phyloP scores from a whole-genome alignment of 1,140 invertebrate genomes.

The Trichoplusia ni region DNA sequence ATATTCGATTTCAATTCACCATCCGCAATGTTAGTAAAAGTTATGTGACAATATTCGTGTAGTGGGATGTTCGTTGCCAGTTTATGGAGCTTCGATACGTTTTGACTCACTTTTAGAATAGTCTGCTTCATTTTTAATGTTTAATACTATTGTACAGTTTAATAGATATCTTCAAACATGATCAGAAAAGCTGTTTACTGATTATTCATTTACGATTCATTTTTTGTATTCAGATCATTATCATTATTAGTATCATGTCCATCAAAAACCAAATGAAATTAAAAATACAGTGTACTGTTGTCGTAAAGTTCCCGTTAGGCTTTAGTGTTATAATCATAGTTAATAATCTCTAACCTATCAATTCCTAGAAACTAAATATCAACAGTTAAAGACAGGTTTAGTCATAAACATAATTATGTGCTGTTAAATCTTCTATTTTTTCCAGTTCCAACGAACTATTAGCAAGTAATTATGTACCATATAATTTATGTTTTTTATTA shows the following conservation, averaged over 20 bases:
- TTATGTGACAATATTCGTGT: background rate
- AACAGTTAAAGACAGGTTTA: background rate
- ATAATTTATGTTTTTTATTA: slow-evolving; percentile 22
- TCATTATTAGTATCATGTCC: no score
- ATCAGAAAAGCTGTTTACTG: no score
- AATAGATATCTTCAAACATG: background rate
- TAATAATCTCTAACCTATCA: background rate
- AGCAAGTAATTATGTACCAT: slow-evolving; percentile 17
- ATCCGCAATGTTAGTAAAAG: background rate
- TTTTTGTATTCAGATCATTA: no score
- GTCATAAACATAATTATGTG: slow-evolving; percentile 14
- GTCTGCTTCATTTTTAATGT: background rate
- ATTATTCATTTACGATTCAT: no score
- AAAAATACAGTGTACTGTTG: no score
- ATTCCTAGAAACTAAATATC: background rate
- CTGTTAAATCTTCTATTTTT: slow-evolving; percentile 14
- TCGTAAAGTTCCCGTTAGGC: no score
- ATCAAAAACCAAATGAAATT: no score
- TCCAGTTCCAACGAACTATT: slow-evolving; percentile 5
- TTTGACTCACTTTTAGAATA: background rate
- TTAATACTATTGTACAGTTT: no score
- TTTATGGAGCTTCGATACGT: slow-evolving; percentile 2
- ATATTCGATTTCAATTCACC: slow-evolving; percentile 3
- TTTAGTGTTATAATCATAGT: no score
- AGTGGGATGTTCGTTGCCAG: slow-evolving; percentile 10